These are phyloP conservation scores for Myotis brandtii DNA, from an alignment of 2,113 vertebrate species.

Conservation along the genomic window DNA sequence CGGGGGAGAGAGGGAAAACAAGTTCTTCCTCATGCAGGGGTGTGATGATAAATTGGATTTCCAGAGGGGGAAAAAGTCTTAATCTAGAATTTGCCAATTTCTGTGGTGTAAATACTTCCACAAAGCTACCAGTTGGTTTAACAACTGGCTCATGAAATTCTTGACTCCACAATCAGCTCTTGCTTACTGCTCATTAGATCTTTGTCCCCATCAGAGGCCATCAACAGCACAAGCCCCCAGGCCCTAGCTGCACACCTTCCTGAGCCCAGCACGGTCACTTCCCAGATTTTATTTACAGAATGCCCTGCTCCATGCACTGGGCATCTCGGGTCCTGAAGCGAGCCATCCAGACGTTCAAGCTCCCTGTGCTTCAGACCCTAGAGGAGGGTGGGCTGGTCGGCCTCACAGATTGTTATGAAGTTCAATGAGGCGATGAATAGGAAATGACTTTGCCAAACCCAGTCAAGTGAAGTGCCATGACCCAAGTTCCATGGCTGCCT, in stretches of 20 bases:
- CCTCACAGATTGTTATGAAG: fast-evolving
- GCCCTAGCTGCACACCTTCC: no score
- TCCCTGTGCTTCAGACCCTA: neutral
- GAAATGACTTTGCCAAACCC: neutral
- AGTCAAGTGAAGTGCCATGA: neutral
- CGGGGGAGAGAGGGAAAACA: neutral
- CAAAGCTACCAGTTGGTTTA: neutral
- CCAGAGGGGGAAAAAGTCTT: neutral
- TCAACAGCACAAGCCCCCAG: neutral
- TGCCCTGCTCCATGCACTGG: no score
- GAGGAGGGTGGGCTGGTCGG: neutral
- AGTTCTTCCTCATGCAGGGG: neutral
- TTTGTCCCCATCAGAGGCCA: neutral
- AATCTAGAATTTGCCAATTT: constrained; percentile 18
- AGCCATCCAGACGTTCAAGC: neutral
- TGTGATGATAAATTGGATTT: neutral
- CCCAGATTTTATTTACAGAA: neutral
- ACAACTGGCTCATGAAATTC: neutral
- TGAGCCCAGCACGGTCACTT: neutral
- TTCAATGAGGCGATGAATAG: neutral
- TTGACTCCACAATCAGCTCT: neutral
- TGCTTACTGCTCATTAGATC: neutral
- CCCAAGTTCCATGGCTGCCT: neutral
- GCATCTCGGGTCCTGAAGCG: neutral
- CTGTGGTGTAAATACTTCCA: neutral